Evolutionary conservation across 2,888 invertebrate genomes (phyloP), one percentile per base, ranked within the genome.

Genomic region (Malthinus seriepunctatus): DNA sequence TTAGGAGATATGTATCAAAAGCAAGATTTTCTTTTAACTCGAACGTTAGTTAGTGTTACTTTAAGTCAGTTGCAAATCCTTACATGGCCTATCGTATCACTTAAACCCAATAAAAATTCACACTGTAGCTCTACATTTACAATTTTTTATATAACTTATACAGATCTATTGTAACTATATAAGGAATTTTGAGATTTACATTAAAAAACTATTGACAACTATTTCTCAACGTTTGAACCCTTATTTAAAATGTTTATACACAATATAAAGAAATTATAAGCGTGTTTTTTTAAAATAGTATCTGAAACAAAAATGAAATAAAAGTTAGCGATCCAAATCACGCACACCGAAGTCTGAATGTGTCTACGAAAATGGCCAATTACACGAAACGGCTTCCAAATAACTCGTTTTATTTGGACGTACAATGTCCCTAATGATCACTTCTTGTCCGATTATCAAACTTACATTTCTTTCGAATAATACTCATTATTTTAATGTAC

Each of bases 41-140:
- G 32, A 31, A 33, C 42, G 42, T 42, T 42, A 23, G 49, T 55
- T 55, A 48, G 54, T 9, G 53, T 42, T 51, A 33, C 33, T 32
- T 11, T 42, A 45, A 49, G 48, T 34, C 49, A 42, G 49, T 49
- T 48, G 33, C 23, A 49, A 49, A 47, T 39, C 55, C 55, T 44
- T 55, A 55, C 48, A 49, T 44, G 49, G 55, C 10, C 49, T 55
- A 55, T 55, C 55, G 42, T 44, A 33, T 42, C 55, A 55, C 32
- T 55, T 55, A 23, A 23, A 23, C 23, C 2, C 23, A 23, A 23
- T 23, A 23, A 23, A 23, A 23, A 23, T 23, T 23, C 23, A 23
- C 23, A 23, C 23, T 23, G 23, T 2, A 23, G 23, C 23, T 23
- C 23, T 23, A 5, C 5, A 23, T 23, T 23, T 23, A 23, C 5